Evolutionary conservation across 64 coral and sea anemone genomes (phyloP).

Genomic region (Hydrozoanthus tunicans): DNA sequence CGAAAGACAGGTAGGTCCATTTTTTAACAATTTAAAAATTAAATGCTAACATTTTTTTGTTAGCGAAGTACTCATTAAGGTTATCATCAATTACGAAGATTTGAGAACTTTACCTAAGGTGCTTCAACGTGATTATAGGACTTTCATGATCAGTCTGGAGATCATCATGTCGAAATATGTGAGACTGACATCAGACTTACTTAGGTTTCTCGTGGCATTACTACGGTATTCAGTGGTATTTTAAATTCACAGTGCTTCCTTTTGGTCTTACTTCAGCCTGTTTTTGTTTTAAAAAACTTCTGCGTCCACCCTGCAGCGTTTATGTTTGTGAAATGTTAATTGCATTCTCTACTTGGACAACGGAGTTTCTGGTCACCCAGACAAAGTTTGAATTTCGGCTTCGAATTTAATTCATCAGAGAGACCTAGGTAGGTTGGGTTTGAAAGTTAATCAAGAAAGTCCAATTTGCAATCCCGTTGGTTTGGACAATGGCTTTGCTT

Average conservation of each 20-base stretch:
- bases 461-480: not conserved
- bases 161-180: not conserved
- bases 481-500: too few species aligned
- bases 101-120: not conserved
- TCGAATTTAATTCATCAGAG: constrained; percentile 36
- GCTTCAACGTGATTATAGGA: not conserved
- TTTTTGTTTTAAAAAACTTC: constrained; percentile 7
- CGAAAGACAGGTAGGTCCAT: too few species aligned
- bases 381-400: too few species aligned
- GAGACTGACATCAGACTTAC: not conserved
- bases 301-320: not conserved
- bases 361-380: constrained; percentile 5
- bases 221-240: not conserved
- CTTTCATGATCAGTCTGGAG: not conserved
- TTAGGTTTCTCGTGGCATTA: constrained; percentile 55
- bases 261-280: constrained; percentile 9
- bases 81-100: too few species aligned
- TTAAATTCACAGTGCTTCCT: constrained; percentile 33
- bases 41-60: too few species aligned
- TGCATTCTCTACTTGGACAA: constrained; percentile 16
- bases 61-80: too few species aligned
- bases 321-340: not conserved
- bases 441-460: constrained; percentile 24
- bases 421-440: constrained; percentile 19
- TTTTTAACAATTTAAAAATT: too few species aligned